These are phyloP conservation scores for Lysandra coridon DNA, from an alignment of 2,888 invertebrate species.

Conservation along the genomic window DNA sequence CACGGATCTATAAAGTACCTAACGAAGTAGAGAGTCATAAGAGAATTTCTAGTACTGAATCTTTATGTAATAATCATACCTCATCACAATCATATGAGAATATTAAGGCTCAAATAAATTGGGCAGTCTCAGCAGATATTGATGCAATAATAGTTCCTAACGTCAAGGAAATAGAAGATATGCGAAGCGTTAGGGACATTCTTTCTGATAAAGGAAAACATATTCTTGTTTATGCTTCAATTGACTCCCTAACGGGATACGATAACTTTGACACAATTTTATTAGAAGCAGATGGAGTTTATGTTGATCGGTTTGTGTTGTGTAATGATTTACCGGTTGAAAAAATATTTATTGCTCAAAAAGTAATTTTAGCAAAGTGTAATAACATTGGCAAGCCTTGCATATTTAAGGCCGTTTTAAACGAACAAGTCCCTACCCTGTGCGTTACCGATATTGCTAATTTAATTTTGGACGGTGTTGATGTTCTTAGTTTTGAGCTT, in stretches of 20 bases:
- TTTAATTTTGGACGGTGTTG: conserved; percentile 93
- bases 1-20: conserved; percentile 75
- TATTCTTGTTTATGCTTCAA: conserved; percentile 64
- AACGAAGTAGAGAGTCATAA: conserved; percentile 62
- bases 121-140: conserved; percentile 69
- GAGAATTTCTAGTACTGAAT: conserved; percentile 66
- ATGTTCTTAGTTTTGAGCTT: conserved; percentile 90
- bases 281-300: conserved; percentile 89
- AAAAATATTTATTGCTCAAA: conserved; percentile 92
- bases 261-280: conserved; percentile 87
- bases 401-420: conserved; percentile 91
- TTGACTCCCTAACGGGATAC: conserved; percentile 60
- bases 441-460: conserved; percentile 94
- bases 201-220: conserved; percentile 68
- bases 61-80: conserved; percentile 79
- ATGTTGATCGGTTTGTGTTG: conserved; percentile 91
- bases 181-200: conserved; percentile 55
- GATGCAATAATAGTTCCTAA: conserved; percentile 67
- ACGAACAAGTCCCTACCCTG: conserved; percentile 90
- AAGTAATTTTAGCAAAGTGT: conserved; percentile 91
- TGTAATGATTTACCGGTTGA: conserved; percentile 93
- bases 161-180: conserved; percentile 56
- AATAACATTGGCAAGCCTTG: conserved; percentile 92
- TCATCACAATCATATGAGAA: conserved; percentile 86
- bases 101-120: conserved; percentile 72